Conservation (phyloP, 2,888 invertebrate species). For the Ypsolopha sequella region DNA sequence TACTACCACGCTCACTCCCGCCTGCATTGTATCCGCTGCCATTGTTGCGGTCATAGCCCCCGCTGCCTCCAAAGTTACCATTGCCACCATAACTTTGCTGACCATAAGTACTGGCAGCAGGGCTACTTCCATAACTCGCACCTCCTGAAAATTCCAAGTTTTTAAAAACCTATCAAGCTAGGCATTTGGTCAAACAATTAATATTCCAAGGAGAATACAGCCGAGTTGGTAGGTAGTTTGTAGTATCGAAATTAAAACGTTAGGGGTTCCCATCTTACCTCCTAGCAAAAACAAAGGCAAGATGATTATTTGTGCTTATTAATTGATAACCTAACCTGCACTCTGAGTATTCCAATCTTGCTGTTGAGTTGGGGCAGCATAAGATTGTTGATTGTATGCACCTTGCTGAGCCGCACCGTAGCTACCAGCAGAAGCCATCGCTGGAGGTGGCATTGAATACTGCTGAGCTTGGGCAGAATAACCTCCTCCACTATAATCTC, state of each 20-base stretch:
- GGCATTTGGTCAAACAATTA: no score
- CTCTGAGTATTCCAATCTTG: slow-evolving; percentile 49
- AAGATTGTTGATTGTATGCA: slow-evolving; percentile 40
- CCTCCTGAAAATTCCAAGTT: slow-evolving; percentile 22
- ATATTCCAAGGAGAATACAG: no score
- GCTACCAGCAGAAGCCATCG: slow-evolving; percentile 48
- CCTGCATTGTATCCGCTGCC: slow-evolving; percentile 30
- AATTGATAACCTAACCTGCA: slow-evolving; percentile 26
- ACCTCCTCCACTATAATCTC: slow-evolving; percentile 40
- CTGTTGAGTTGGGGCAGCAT: slow-evolving; percentile 29
- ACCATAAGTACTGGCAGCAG: slow-evolving; percentile 5
- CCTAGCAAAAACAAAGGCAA: no score
- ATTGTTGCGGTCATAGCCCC: slow-evolving; percentile 13
- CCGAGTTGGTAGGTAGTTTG: no score
- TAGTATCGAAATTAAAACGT: no score
- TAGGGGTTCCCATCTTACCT: no score
- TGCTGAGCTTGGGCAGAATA: slow-evolving; percentile 44
- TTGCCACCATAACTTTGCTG: slow-evolving; percentile 10
- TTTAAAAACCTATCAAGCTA: neutral
- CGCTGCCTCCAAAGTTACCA: slow-evolving; percentile 18
- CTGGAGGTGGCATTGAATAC: slow-evolving; percentile 59
- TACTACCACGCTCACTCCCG: slow-evolving; percentile 36
- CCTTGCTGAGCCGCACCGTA: slow-evolving; percentile 41
- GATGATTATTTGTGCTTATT: no score
- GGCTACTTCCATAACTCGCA: slow-evolving; percentile 37